These are phyloP conservation scores for Ciconia maguari DNA, from an alignment of 2,113 vertebrate genomes.

Conservation along the genomic window DNA sequence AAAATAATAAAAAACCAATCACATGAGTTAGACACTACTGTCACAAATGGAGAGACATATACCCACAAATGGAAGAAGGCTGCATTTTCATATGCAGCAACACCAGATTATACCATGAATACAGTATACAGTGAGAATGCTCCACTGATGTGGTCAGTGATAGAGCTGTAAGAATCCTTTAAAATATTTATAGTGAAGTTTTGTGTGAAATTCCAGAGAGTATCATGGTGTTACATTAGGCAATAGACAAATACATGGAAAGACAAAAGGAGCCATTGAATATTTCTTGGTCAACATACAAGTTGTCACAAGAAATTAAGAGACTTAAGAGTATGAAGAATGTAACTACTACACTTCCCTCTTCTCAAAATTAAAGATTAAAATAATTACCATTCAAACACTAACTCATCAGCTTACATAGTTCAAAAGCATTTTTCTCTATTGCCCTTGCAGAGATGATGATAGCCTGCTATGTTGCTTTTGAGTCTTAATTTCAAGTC, in stretches of 20 bases:
- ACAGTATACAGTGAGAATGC: background rate
- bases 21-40: background rate
- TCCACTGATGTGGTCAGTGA: background rate
- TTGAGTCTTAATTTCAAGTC: slow-evolving; percentile 29
- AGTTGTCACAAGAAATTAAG: background rate
- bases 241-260: background rate
- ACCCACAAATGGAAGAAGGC: background rate
- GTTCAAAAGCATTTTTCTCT: background rate
- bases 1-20: background rate
- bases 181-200: background rate
- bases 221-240: background rate
- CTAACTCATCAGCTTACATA: slow-evolving; percentile 8
- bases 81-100: background rate
- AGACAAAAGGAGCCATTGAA: background rate
- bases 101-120: background rate
- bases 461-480: slow-evolving; percentile 22
- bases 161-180: background rate
- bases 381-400: slow-evolving; percentile 52
- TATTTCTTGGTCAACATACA: background rate
- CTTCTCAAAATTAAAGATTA: slow-evolving; percentile 41
- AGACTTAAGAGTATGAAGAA: background rate
- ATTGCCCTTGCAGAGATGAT: background rate
- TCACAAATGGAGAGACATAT: background rate
- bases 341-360: background rate
- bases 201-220: background rate